phyloP scores from a whole-genome alignment of 2,797 vertebrate species.

The Phataginus tetradactyla region DNA sequence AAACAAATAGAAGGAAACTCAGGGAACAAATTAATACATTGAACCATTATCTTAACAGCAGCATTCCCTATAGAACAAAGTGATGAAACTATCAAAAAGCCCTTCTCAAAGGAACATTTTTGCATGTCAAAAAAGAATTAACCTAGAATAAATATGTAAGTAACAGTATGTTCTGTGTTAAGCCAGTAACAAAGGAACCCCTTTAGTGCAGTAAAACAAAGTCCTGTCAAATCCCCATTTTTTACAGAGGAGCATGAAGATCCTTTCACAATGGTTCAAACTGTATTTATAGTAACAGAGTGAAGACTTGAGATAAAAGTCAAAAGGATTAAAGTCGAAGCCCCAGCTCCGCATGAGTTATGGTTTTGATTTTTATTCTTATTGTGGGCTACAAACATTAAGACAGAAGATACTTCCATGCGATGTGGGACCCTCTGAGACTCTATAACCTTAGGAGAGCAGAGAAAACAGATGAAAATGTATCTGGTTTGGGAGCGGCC shows the following conservation, averaged over 20 bases:
- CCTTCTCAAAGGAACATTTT: conserved; percentile 81
- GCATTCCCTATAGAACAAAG: conserved; percentile 83
- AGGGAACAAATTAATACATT: conserved; percentile 75
- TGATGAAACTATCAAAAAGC: conserved; percentile 84
- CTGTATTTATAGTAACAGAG: conserved; percentile 86
- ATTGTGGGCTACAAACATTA: conserved; percentile 82
- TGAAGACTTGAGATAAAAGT: conserved; percentile 85
- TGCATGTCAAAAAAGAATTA: conserved; percentile 85
- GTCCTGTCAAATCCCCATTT: conserved; percentile 83
- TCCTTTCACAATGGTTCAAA: conserved; percentile 82
- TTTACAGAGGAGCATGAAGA: conserved; percentile 82
- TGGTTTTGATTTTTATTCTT: conserved; percentile 82
- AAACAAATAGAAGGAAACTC: conserved; percentile 77
- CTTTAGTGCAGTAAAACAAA: conserved; percentile 86
- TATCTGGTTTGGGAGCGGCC: conserved; percentile 79
- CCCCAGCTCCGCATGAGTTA: conserved; percentile 80
- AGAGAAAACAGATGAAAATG: conserved; percentile 81
- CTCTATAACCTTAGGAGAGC: conserved; percentile 79
- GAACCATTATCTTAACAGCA: conserved; percentile 84
- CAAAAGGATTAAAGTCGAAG: conserved; percentile 86
- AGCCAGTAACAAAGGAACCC: conserved; percentile 87
- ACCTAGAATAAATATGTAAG: conserved; percentile 85
- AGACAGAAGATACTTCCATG: conserved; percentile 81
- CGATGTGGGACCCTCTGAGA: conserved; percentile 77
- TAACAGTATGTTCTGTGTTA: conserved; percentile 85